Evolutionary conservation across 2,888 invertebrate species (phyloP).

Genomic region (Lumbricus terrestris): DNA sequence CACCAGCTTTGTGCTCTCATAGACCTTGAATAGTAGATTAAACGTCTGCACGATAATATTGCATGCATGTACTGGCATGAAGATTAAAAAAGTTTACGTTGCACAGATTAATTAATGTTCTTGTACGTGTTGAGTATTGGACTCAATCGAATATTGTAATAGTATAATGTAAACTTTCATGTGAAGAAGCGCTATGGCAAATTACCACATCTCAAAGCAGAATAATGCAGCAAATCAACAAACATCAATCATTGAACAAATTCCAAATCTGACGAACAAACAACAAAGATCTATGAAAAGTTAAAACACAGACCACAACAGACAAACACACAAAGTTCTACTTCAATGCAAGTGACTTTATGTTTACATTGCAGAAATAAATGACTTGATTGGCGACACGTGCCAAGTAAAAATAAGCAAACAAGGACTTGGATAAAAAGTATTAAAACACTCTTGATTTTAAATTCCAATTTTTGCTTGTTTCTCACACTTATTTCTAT

Average conservation of each 20-base stretch:
- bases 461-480: not conserved
- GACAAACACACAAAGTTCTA: not conserved
- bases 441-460: not conserved
- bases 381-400: not conserved
- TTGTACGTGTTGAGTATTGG: not conserved
- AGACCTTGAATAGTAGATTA: not conserved
- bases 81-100: not conserved
- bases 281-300: not conserved
- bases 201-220: not conserved
- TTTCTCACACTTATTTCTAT: not conserved
- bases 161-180: not conserved
- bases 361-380: not conserved
- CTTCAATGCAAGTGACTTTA: not conserved
- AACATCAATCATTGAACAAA: not conserved
- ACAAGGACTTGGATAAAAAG: not conserved
- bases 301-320: not conserved
- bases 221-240: not conserved
- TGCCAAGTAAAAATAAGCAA: not conserved
- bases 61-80: no score
- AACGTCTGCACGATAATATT: not conserved
- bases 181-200: not conserved
- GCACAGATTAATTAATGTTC: not conserved
- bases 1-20: no score
- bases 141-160: not conserved
- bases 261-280: not conserved